Base-by-base conservation (phyloP, 2,888 invertebrate species). In the Drosophila anomalata region DNA sequence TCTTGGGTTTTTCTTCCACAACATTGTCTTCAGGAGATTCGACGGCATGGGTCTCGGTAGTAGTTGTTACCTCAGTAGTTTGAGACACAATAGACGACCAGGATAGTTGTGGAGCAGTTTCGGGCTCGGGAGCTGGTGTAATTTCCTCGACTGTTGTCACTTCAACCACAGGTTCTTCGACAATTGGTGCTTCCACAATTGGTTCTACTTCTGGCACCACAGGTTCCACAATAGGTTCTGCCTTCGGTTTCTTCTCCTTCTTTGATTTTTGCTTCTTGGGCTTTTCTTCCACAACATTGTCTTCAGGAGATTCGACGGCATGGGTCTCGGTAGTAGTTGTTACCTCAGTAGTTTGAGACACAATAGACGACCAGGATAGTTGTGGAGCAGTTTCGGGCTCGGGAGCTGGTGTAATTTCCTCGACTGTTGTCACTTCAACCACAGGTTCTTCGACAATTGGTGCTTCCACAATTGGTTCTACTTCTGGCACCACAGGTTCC, bases 61-160 rank as follows among this genome's bases (percentile, higher is more conserved):
- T 48, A 9, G 48, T 24, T 11, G 36, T 14, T 11, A 67, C 72
- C n/a, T 42, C 41, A 3, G 54, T 44, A n/a, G 75, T 58, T 56
- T 79, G 78, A 3, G 81, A 75, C 41, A 81, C 77, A 17, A 80
- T 76, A 0, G 79, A 70, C 0, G 79, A 80, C 79, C 79, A 80
- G 2, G 76, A 77, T 6, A 55, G 66, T 5, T 55, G 12, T 14
- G 50, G 12, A 1, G 20, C 0, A 6, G 26, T 53, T 33, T 58
- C 52, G 12, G 12, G 0, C 3, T 29, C 42, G 14, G 54, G n/a
- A 42, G 51, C 59, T 7, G 29, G 8, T 1, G 14, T 8, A 24
- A 46, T 14, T 14, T 42, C 33, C 17, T 55, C 42, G 2, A 53
- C 33, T 9, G 42, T 22, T 2, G 12, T 42, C 7, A 29, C 17